A percentile compares a stretch with the other conserved stretches of the same genome.
Evolutionary conservation across 1,140 invertebrate species (phyloP).

Genomic region (Scaptomyza hsui): DNA sequence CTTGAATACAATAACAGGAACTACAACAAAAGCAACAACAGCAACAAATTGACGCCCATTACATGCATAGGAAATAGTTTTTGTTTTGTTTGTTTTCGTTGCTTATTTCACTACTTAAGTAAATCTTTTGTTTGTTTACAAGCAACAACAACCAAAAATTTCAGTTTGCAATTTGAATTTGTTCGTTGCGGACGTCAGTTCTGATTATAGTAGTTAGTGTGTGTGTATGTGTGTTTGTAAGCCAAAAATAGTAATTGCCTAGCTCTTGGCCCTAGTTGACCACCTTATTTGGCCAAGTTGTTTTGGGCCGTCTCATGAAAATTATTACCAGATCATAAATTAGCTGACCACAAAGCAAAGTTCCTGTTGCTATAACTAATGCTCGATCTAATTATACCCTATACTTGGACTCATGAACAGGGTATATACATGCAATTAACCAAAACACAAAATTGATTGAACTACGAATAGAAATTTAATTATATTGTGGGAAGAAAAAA

Average conservation of each 20-base stretch:
- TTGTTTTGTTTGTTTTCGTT: constrained; percentile 26
- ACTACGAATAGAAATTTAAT: too few relatives aligned
- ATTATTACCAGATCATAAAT: constrained; percentile 66
- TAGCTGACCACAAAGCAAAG: constrained; percentile 14
- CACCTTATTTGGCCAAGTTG: constrained; percentile 53
- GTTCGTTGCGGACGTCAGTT: constrained; percentile 16
- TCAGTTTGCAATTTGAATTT: constrained; percentile 48
- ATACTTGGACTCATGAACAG: background rate
- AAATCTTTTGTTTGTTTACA: constrained; percentile 51
- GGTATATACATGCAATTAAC: background rate
- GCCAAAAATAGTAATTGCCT: constrained; percentile 47
- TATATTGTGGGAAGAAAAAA: background rate
- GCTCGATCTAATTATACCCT: background rate
- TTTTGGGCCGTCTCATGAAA: constrained; percentile 53
- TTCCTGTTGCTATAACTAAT: constrained; percentile 4
- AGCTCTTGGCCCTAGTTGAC: constrained; percentile 18
- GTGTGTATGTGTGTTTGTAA: background rate
- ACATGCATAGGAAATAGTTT: constrained; percentile 3
- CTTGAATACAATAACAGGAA: constrained; percentile 10
- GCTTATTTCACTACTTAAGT: background rate
- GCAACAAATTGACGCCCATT: constrained; percentile 1
- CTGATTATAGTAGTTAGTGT: constrained; percentile 2
- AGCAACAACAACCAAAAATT: too few relatives aligned
- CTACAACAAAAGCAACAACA: constrained; percentile 1
- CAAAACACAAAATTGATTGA: too few relatives aligned